Percentiles rank a stretch among this genome's conserved stretches.
phyloP scores from a whole-genome alignment of 2,888 invertebrate genomes.

The Ctenicera cuprea region DNA sequence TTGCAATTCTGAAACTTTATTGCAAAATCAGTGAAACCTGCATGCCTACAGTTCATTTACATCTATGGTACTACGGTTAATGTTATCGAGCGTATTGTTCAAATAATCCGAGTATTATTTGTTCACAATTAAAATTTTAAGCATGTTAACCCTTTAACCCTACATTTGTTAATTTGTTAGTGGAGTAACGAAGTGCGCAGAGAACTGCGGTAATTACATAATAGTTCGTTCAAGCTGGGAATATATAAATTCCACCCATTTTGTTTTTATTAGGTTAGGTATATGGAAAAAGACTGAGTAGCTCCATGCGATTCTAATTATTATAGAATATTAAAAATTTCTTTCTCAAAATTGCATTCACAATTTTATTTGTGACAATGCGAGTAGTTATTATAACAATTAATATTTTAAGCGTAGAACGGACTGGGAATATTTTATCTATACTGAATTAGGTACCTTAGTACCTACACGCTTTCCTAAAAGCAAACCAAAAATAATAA shows the following conservation, averaged over 20 bases:
- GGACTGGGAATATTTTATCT: too few relatives aligned
- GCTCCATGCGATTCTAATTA: too few relatives aligned
- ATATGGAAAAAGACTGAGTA: too few relatives aligned
- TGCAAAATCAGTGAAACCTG: slow-evolving; percentile 66
- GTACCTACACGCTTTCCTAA: too few relatives aligned
- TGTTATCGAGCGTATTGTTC: slow-evolving; percentile 65
- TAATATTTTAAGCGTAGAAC: too few relatives aligned
- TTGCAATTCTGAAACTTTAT: slow-evolving; percentile 64
- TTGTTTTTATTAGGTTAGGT: neutral
- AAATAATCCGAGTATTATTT: slow-evolving; percentile 68
- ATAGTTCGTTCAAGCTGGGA: slow-evolving; percentile 51
- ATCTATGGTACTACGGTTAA: slow-evolving; percentile 55
- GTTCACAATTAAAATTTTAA: slow-evolving; percentile 74
- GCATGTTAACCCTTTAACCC: slow-evolving; percentile 72
- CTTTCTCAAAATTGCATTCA: too few relatives aligned
- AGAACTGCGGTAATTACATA: slow-evolving; percentile 61
- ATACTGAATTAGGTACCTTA: too few relatives aligned
- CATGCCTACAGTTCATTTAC: slow-evolving; percentile 63
- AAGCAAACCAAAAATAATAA: too few relatives aligned
- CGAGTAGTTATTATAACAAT: too few relatives aligned
- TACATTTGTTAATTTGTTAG: slow-evolving; percentile 68
- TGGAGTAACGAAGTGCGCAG: slow-evolving; percentile 62
- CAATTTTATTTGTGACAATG: too few relatives aligned
- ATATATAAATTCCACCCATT: slow-evolving; percentile 27
- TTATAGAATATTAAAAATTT: too few relatives aligned